Evolutionary conservation across 2,113 vertebrate species (phyloP), one percentile per base, ranked within the genome.

Genomic region (Propithecus coquereli): DNA sequence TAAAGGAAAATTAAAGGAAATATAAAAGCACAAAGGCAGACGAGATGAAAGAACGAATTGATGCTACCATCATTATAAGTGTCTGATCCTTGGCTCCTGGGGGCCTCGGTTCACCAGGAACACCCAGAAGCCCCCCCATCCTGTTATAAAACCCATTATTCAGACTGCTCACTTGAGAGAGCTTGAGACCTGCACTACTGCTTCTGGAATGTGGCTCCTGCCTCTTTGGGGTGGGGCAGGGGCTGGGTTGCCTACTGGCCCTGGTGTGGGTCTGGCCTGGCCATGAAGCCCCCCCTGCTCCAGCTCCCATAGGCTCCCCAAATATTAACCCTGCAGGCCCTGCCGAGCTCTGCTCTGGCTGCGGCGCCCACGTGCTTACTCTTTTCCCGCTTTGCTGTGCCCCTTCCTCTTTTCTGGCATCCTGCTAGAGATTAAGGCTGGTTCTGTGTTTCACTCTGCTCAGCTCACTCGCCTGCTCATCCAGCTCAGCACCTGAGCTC

Each of bases 1-100:
- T 86, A 97, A 97, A 97, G 87, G 70, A 27, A 96, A 96, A 96
- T 95, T 37, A 96, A 97, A 95, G 82, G 87, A 84, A 61, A 74
- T 87, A 17, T 91, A 34, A 92, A 97, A 96, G 92, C 27, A 18
- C 68, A 61, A 83, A 86, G 84, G 32, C 45, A 30, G 85, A 52
- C 83, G 45, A 91, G 84, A 97, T 94, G 45, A 97, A 97, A 97
- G 92, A 84, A n/a, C 0, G 3, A 81, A 40, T 80, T 70, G 70
- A 50, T 76, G 40, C 30, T 70, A 63, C 57, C 50, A 20, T 97
- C 94, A n/a, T 20, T 88, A 37, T 50, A 91, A 91, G 25, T 61
- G 93, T 96, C 91, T 97, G 91, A 91, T 90, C 63, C 68, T 63
- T 52, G 45, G 59, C 84, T 91, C 95, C 87, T 66, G 83, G 66